Evolutionary conservation across 1,140 invertebrate species (phyloP).

Genomic region (Papilio aristodemus): DNA sequence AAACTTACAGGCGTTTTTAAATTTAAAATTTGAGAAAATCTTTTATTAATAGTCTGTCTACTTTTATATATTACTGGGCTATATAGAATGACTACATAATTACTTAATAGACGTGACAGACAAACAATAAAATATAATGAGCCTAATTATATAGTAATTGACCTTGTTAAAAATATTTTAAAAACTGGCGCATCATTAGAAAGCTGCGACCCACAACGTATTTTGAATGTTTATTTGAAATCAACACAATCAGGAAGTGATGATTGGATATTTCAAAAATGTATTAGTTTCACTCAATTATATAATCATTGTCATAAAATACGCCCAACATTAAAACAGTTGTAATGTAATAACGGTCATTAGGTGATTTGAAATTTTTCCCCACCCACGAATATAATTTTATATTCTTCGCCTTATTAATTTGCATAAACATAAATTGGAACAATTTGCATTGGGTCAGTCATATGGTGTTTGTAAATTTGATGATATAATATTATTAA

Average conservation of each 20-base stretch:
- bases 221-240: slow-evolving; percentile 3
- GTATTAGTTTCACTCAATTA: slow-evolving; percentile 5
- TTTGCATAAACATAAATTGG: neutral
- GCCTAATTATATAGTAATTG: slow-evolving; percentile 1
- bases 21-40: too few relatives aligned
- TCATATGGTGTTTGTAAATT: neutral
- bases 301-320: slow-evolving; percentile 5
- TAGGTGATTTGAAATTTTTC: neutral
- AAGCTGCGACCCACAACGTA: slow-evolving; percentile 34
- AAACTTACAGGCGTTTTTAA: too few relatives aligned
- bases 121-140: slow-evolving; percentile 7
- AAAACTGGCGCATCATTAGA: slow-evolving; percentile 37
- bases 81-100: neutral
- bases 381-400: neutral
- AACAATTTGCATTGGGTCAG: neutral
- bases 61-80: neutral
- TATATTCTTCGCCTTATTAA: neutral
- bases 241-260: slow-evolving; percentile 13
- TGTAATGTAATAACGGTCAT: neutral
- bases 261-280: neutral
- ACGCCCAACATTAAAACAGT: neutral
- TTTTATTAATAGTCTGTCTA: too few relatives aligned
- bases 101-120: too few relatives aligned
- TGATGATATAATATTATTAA: neutral
- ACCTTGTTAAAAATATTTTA: neutral